phyloP scores from a whole-genome alignment of 2,797 vertebrate genomes.

The Enteromius argenteus region DNA sequence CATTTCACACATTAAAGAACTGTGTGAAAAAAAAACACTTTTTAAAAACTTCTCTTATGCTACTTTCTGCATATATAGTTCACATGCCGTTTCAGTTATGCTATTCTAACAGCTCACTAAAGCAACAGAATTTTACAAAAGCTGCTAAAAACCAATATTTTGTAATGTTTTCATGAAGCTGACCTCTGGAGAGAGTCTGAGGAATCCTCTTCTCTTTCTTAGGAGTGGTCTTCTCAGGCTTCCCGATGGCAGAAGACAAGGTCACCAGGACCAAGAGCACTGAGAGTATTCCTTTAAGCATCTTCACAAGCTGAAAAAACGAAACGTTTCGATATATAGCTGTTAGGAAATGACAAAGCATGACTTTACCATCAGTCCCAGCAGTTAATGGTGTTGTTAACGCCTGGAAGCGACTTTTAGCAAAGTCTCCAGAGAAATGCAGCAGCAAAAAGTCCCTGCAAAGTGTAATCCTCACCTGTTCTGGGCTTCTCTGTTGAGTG shows the following conservation, averaged over 20 bases:
- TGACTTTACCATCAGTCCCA: not conserved
- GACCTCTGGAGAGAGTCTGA: conserved; percentile 95
- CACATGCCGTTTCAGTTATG: not conserved
- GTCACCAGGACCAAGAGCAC: conserved; percentile 80
- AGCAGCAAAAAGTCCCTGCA: not conserved
- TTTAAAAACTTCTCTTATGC: not conserved
- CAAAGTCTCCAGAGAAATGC: not conserved
- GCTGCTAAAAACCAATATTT: not conserved
- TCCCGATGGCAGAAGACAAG: conserved; percentile 79
- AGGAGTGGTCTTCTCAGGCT: conserved; percentile 75
- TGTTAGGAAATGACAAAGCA: conserved; percentile 29
- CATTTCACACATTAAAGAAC: not conserved
- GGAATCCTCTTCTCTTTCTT: conserved; percentile 84
- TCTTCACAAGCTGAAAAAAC: conserved; percentile 67
- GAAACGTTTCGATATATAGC: conserved; percentile 15
- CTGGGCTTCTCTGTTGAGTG: conserved; percentile 51
- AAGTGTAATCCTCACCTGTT: conserved; percentile 71
- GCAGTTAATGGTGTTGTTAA: not conserved
- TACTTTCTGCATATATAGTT: not conserved
- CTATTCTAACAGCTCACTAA: not conserved
- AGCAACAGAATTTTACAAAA: not conserved
- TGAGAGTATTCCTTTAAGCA: conserved; percentile 81
- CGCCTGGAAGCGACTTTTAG: not conserved
- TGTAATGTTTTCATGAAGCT: not conserved
- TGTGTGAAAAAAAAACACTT: too few species aligned